Evolutionary conservation across 2,797 vertebrate species (phyloP).

Genomic region (Peromyscus attwateri): DNA sequence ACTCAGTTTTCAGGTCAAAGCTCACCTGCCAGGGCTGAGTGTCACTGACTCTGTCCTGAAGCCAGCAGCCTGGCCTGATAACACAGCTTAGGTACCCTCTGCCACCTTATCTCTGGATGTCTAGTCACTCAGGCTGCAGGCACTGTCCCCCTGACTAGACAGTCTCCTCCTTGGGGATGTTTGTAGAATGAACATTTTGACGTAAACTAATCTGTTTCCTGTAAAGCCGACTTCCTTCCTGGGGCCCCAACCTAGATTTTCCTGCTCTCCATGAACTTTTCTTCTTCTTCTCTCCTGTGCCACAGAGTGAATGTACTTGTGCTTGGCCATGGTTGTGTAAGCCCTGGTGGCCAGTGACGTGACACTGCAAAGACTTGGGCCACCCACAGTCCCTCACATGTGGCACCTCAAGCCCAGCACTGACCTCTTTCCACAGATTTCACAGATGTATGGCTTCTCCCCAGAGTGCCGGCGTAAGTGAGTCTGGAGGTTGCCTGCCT

Average conservation of each 20-base stretch:
- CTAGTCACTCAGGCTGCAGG: background rate
- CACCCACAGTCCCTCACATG: rapidly evolving
- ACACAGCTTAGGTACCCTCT: background rate
- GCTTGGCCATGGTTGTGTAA: rapidly evolving
- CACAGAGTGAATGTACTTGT: background rate
- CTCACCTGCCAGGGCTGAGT: background rate
- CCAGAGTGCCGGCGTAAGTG: slow-evolving; percentile 97
- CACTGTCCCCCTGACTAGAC: background rate
- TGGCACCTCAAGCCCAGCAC: background rate
- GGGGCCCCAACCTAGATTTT: background rate
- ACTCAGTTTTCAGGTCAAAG: background rate
- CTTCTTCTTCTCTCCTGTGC: background rate
- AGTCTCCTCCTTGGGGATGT: background rate
- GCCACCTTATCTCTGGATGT: background rate
- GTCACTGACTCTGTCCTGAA: rapidly evolving
- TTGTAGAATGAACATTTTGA: background rate
- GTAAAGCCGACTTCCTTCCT: background rate
- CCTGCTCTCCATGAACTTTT: background rate
- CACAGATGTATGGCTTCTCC: slow-evolving; percentile 99
- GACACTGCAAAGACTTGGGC: background rate
- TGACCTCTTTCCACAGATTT: slow-evolving; percentile 98
- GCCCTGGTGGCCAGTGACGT: background rate
- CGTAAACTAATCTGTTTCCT: background rate
- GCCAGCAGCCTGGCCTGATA: rapidly evolving
- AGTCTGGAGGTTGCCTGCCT: slow-evolving; percentile 98